phyloP scores from a whole-genome alignment of 1,140 invertebrate genomes.

The Triops longicaudatus region DNA sequence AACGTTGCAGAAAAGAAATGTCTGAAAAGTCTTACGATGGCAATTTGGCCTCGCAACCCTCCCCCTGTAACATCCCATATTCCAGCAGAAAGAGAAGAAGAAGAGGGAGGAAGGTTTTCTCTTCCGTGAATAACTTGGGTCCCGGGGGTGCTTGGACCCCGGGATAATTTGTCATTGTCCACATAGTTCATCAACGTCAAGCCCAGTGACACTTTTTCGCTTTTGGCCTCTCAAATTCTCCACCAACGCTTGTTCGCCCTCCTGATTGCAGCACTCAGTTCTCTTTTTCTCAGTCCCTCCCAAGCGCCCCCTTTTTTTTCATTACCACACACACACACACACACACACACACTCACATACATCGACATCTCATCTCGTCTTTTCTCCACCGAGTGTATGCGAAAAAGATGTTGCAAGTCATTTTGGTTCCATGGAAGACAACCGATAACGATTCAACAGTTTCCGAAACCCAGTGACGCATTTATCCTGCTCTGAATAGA shows the following conservation, averaged over 20 bases:
- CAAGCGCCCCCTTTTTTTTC: background rate
- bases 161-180: constrained; percentile 9
- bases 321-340: constrained; percentile 8
- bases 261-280: background rate
- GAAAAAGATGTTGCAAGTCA: constrained; percentile 12
- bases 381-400: background rate
- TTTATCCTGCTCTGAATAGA: background rate
- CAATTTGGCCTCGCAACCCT: too few species aligned
- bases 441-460: background rate
- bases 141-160: background rate
- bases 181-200: constrained; percentile 13
- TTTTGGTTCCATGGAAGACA: constrained; percentile 9
- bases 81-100: too few species aligned
- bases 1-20: too few species aligned
- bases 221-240: background rate
- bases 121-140: background rate
- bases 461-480: background rate
- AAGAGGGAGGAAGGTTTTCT: background rate
- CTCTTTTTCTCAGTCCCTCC: background rate
- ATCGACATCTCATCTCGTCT: too few species aligned
- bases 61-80: too few species aligned
- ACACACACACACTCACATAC: too few species aligned
- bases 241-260: background rate
- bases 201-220: constrained; percentile 14
- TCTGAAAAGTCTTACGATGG: too few species aligned